Conservation (phyloP, 1,140 invertebrate genomes). For the Vanessa atalanta region DNA sequence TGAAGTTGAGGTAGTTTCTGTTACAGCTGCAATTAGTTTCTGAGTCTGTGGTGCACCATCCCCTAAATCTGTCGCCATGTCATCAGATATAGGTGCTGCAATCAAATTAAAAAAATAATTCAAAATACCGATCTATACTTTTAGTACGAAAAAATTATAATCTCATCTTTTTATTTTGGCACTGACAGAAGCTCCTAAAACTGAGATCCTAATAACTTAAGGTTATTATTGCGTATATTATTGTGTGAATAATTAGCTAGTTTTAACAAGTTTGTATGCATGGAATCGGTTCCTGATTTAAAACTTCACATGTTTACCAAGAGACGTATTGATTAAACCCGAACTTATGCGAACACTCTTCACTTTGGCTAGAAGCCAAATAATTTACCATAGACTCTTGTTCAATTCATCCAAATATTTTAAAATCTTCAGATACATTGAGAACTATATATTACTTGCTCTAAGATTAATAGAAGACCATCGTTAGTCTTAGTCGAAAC, state of each 20-base stretch:
- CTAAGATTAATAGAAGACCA: no score
- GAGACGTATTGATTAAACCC: neutral
- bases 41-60: slow-evolving; percentile 51
- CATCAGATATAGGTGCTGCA: slow-evolving; percentile 17
- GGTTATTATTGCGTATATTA: no score
- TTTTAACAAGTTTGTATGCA: no score
- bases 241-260: no score
- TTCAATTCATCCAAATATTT: slow-evolving; percentile 4
- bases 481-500: no score
- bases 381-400: neutral
- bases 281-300: no score
- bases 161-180: no score
- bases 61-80: slow-evolving; percentile 19
- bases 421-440: neutral
- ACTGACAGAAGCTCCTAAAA: no score
- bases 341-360: neutral
- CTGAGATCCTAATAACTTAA: no score
- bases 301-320: neutral
- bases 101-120: neutral
- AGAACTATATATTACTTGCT: neutral
- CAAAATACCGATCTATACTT: neutral
- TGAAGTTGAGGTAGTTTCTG: slow-evolving; percentile 39
- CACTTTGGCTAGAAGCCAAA: slow-evolving; percentile 22
- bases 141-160: no score
- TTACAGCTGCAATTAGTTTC: slow-evolving; percentile 49